Evolutionary conservation across 2,797 vertebrate species (phyloP), one percentile per base, ranked within the genome.

Genomic region (Hoplostethus mediterraneus): DNA sequence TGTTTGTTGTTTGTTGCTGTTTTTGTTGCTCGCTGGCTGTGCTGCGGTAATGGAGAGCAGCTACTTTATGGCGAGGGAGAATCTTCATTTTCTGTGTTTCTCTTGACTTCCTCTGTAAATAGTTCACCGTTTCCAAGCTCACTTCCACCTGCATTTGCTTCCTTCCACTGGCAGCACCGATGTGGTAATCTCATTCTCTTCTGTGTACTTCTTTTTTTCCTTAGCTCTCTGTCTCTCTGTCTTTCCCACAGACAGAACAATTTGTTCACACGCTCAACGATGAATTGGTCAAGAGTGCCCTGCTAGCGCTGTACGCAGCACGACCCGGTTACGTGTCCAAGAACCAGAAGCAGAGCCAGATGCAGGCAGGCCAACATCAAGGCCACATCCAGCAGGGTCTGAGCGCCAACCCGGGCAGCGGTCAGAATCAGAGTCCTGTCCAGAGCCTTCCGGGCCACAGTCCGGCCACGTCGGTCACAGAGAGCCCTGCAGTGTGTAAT

Each of bases 261-360:
- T 99, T 99, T 90, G 97, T 98, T 53, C 97, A 98, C 16, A 93
- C 97, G 2, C 97, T 99, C 81, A 99, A 99, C 88, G 98, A 99
- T 75, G 97, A 99, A 90, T 86, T 99, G 95, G 95, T 99, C 73
- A 97, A 97, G 92, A 99, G 95, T 52, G 97, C 98, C 17, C 96
- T 99, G 49, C 76, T 99, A 54, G 98, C 98, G 0, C 95, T 99
- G 48, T 97, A 99, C 33, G 95, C 96, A 0, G 98, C 98, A 0
- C 92, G 94, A 11, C 97, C 97, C 0, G 96, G 96, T 40, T 97
- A 96, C 48, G 90, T 96, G 57, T 94, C 94, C 73, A 96, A 95
- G 86, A 96, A 93, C 75, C 93, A 92, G 84, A 87, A 79, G 80
- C 84, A 84, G 5, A 80, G 60, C 30, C 73, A 75, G 0, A 40